Evolutionary conservation across 1,140 invertebrate species (phyloP).

Genomic region (Amyelois transitella): DNA sequence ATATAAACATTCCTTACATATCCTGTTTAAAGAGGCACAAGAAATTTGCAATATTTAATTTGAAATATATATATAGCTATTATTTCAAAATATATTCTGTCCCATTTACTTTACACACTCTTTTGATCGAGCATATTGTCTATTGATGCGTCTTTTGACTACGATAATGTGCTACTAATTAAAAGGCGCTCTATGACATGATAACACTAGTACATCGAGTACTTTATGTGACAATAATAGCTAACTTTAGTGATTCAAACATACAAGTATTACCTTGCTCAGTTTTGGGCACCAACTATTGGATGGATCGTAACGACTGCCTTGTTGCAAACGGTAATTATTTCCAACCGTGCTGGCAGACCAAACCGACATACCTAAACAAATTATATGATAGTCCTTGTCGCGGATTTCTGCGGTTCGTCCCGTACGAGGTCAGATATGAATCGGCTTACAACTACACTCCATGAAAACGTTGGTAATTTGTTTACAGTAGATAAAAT

Average conservation of each 20-base stretch:
- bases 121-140: too few relatives aligned
- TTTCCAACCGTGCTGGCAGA: conserved; percentile 67
- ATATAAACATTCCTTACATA: too few relatives aligned
- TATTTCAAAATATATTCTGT: too few relatives aligned
- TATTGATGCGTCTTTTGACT: too few relatives aligned
- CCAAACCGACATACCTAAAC: conserved; percentile 73
- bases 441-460: background rate
- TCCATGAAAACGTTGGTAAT: background rate
- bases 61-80: too few relatives aligned
- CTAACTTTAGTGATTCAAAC: background rate
- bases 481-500: too few relatives aligned
- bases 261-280: conserved; percentile 49
- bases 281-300: conserved; percentile 66
- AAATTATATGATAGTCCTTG: conserved; percentile 54
- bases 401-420: conserved; percentile 26
- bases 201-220: background rate
- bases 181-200: too few relatives aligned
- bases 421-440: conserved; percentile 54
- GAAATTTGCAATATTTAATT: too few relatives aligned
- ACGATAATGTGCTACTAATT: too few relatives aligned
- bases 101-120: too few relatives aligned
- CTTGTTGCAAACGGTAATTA: conserved; percentile 54
- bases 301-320: conserved; percentile 50
- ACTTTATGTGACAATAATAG: too few relatives aligned
- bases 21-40: too few relatives aligned